phyloP scores from a whole-genome alignment of 2,888 invertebrate species.

The Autographa pulchrina region DNA sequence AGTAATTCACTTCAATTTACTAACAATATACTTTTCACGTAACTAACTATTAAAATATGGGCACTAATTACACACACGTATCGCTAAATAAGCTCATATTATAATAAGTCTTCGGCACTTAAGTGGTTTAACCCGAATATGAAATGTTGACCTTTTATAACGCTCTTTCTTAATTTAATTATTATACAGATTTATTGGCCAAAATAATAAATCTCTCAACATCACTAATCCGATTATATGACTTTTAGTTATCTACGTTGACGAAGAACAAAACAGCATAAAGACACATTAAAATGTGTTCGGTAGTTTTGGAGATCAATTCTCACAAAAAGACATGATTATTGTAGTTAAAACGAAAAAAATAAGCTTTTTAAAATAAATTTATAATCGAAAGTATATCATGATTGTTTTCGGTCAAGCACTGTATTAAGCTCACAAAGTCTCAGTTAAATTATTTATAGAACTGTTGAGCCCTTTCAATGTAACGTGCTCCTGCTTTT shows the following conservation, averaged over 20 bases:
- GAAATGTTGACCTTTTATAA: conserved; percentile 5
- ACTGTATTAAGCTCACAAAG: neutral
- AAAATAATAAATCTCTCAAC: too few relatives aligned
- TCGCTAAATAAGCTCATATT: neutral
- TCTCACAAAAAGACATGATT: neutral
- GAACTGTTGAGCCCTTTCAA: neutral
- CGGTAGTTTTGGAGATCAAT: neutral
- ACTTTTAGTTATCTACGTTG: too few relatives aligned
- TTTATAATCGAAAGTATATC: neutral
- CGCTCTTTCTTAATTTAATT: neutral
- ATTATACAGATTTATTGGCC: too few relatives aligned
- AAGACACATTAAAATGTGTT: too few relatives aligned
- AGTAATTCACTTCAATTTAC: conserved; percentile 19
- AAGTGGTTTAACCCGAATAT: conserved; percentile 1
- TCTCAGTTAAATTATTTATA: neutral
- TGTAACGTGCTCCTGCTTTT: neutral
- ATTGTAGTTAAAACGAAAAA: too few relatives aligned
- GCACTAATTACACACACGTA: conserved; percentile 39
- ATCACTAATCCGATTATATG: too few relatives aligned
- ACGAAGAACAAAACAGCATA: too few relatives aligned
- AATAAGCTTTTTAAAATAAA: neutral
- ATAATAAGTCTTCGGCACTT: neutral
- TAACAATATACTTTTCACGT: conserved; percentile 33
- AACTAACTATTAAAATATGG: conserved; percentile 33
- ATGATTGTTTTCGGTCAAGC: neutral